phyloP scores from a whole-genome alignment of 2,797 vertebrate genomes.

The Yasuhikotakia modesta region DNA sequence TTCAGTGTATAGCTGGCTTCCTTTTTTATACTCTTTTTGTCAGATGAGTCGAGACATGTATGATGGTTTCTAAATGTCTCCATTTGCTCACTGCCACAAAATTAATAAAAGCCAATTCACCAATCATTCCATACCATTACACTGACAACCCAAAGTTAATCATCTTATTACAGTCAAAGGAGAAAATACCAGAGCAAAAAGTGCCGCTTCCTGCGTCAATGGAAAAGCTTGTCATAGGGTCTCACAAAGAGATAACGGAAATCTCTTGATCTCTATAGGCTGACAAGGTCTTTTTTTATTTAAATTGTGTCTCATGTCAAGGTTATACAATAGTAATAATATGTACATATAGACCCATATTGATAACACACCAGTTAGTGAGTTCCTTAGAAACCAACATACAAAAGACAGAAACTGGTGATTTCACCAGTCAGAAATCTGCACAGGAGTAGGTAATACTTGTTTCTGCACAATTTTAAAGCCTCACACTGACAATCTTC shows the following conservation, averaged over 20 bases:
- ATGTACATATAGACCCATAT: too few relatives aligned
- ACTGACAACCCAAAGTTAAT: conserved; percentile 38
- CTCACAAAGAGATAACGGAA: conserved; percentile 26
- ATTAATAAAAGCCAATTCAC: conserved; percentile 51
- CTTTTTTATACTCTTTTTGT: not conserved
- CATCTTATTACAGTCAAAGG: conserved; percentile 27
- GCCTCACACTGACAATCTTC: too few relatives aligned
- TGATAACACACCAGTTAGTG: too few relatives aligned
- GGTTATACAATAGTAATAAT: too few relatives aligned
- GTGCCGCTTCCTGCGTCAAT: conserved; percentile 15
- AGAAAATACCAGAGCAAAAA: conserved; percentile 7
- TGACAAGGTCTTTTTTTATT: too few relatives aligned
- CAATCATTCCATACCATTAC: conserved; percentile 52
- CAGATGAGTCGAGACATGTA: conserved; percentile 22
- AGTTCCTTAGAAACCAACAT: too few relatives aligned
- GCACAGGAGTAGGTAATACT: too few relatives aligned
- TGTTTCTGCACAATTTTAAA: too few relatives aligned
- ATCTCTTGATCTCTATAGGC: conserved; percentile 1
- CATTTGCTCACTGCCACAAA: conserved; percentile 24
- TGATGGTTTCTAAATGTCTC: conserved; percentile 21
- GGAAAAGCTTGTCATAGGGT: not conserved
- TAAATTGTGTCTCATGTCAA: too few relatives aligned
- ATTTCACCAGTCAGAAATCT: too few relatives aligned
- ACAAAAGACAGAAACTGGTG: too few relatives aligned
- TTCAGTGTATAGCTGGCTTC: not conserved